A percentile compares a stretch with the other conserved stretches of the same genome.
Evolutionary conservation across 2,888 invertebrate genomes (phyloP).

Genomic region (Tipula helvola): DNA sequence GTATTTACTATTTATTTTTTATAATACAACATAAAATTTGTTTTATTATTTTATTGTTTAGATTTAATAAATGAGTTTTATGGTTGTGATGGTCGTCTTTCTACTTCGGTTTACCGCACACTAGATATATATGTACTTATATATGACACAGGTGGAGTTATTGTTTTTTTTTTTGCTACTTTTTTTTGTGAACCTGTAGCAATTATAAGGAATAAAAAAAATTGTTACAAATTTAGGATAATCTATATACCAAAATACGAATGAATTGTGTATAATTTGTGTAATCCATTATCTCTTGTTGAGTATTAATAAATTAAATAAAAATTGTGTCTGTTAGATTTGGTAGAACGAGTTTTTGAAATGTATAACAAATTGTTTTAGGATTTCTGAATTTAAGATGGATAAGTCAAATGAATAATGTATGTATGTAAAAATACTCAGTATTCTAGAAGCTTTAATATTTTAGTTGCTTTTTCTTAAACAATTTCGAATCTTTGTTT

Average conservation of each 20-base stretch:
- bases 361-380: neutral
- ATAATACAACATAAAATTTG: neutral
- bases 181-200: too few relatives aligned
- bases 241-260: neutral
- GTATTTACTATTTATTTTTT: neutral
- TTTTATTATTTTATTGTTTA: neutral
- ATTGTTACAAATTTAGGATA: neutral
- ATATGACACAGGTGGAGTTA: neutral
- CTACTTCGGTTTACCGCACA: neutral
- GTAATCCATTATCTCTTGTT: neutral
- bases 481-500: too few relatives aligned
- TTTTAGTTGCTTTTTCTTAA: too few relatives aligned
- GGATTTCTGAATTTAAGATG: neutral
- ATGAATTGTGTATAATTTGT: neutral
- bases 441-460: too few relatives aligned
- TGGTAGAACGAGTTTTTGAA: neutral
- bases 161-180: neutral
- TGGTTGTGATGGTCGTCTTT: neutral
- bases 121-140: neutral
- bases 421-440: too few relatives aligned
- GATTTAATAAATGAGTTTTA: constrained; percentile 4
- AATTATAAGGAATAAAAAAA: neutral
- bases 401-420: too few relatives aligned
- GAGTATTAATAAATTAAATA: neutral
- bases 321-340: neutral